phyloP scores from a whole-genome alignment of 1,140 invertebrate species.

The Apocrypta bakeri region DNA sequence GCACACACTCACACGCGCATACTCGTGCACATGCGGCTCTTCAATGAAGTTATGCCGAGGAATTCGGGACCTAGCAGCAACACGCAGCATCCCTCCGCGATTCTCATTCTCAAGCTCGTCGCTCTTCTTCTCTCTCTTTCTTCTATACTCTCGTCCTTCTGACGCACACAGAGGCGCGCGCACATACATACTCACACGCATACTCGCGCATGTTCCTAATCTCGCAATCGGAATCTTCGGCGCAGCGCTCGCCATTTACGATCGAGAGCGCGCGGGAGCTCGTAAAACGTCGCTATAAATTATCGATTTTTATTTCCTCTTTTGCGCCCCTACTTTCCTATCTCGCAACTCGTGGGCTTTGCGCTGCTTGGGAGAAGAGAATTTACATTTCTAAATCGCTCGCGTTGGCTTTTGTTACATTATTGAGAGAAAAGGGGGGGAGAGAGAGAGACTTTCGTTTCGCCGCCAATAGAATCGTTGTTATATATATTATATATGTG shows the following conservation, averaged over 20 bases:
- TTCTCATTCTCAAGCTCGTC: conserved; percentile 42
- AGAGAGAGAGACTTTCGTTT: not conserved
- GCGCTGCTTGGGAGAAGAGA: not conserved
- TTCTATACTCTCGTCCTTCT: conserved; percentile 3
- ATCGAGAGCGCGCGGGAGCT: conserved; percentile 45
- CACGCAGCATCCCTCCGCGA: conserved; percentile 15
- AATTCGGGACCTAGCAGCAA: conserved; percentile 51
- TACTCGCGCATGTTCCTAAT: conserved; percentile 37
- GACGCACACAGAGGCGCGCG: not conserved
- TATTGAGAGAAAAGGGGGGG: too few relatives aligned
- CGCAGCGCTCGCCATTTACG: conserved; percentile 45
- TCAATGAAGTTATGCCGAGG: conserved; percentile 57
- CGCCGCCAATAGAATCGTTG: too few relatives aligned
- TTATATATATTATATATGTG: not conserved
- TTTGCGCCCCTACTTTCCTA: conserved; percentile 25
- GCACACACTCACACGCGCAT: not conserved
- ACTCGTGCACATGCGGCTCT: conserved; percentile 28
- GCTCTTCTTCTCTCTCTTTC: conserved; percentile 20
- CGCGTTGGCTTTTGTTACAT: conserved; percentile 37
- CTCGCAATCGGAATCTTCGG: conserved; percentile 50
- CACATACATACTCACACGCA: not conserved
- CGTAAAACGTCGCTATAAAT: conserved; percentile 53
- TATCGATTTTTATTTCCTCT: conserved; percentile 50
- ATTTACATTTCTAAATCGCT: conserved; percentile 46
- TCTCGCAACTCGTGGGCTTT: conserved; percentile 12